Percentiles rank a stretch among this genome's conserved stretches.
These are phyloP conservation scores for Tenebrio molitor DNA, from an alignment of 1,140 invertebrate genomes.

Conservation along the genomic window DNA sequence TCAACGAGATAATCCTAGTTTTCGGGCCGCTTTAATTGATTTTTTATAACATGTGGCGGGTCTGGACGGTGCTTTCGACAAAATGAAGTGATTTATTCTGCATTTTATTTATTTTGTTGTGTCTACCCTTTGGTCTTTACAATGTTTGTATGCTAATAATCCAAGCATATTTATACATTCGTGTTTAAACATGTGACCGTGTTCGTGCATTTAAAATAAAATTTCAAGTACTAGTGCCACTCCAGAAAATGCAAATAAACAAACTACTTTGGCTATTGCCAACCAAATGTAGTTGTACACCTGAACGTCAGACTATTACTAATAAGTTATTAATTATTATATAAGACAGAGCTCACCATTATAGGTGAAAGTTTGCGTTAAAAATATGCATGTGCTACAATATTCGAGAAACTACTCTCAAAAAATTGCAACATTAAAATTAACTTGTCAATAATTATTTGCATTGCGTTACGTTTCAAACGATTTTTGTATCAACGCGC, in stretches of 20 bases:
- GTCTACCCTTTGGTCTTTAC: constrained; percentile 18
- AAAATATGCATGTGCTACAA: no score
- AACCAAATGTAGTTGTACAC: no score
- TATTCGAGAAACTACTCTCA: no score
- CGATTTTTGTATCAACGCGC: no score
- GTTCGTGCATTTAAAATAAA: background rate
- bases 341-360: no score
- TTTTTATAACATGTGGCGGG: constrained; percentile 21
- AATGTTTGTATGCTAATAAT: constrained; percentile 20
- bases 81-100: constrained; percentile 38
- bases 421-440: no score
- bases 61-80: constrained; percentile 1
- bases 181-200: background rate
- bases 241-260: background rate
- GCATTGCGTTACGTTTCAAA: no score
- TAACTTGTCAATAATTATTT: no score
- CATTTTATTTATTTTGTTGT: constrained; percentile 37
- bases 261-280: background rate
- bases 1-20: background rate
- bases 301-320: no score
- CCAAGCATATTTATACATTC: constrained; percentile 6
- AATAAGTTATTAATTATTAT: no score
- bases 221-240: background rate
- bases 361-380: no score
- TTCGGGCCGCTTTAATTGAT: constrained; percentile 17